Conservation (phyloP, 2,888 invertebrate species). For the Neoscelio sp. region DNA sequence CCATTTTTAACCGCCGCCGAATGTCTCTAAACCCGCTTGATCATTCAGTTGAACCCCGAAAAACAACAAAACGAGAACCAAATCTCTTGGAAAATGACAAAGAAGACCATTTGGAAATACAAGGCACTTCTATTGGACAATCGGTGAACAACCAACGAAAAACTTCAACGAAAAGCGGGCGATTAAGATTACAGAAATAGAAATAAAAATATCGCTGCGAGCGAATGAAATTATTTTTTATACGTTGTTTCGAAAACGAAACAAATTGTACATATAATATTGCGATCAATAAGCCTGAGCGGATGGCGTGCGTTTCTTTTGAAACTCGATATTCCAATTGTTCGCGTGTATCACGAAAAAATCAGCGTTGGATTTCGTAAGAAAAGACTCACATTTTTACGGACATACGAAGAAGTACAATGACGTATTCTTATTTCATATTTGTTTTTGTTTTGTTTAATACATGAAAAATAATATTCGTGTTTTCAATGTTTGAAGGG, state of each 20-base stretch:
- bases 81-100: not conserved
- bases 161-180: not conserved
- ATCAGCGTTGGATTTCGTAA: conserved; percentile 29
- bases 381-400: conserved; percentile 23
- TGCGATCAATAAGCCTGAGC: conserved; percentile 38
- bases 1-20: conserved; percentile 14
- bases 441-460: too few relatives aligned
- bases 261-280: conserved; percentile 44
- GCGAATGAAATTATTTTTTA: conserved; percentile 32
- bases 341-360: conserved; percentile 57
- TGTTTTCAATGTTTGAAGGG: conserved; percentile 2
- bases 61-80: conserved; percentile 19
- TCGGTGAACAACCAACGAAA: conserved; percentile 29
- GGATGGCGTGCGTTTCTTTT: conserved; percentile 34
- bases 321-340: conserved; percentile 51
- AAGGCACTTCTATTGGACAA: conserved; percentile 25
- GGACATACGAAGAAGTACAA: conserved; percentile 25
- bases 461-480: conserved; percentile 27
- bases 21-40: conserved; percentile 37
- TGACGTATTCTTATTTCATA: too few relatives aligned
- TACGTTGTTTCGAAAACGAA: conserved; percentile 40
- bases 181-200: conserved; percentile 16
- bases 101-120: conserved; percentile 34
- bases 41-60: conserved; percentile 1
- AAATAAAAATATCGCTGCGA: not conserved